phyloP scores from a whole-genome alignment of 2,113 vertebrate species.

The Recurvirostra avosetta region DNA sequence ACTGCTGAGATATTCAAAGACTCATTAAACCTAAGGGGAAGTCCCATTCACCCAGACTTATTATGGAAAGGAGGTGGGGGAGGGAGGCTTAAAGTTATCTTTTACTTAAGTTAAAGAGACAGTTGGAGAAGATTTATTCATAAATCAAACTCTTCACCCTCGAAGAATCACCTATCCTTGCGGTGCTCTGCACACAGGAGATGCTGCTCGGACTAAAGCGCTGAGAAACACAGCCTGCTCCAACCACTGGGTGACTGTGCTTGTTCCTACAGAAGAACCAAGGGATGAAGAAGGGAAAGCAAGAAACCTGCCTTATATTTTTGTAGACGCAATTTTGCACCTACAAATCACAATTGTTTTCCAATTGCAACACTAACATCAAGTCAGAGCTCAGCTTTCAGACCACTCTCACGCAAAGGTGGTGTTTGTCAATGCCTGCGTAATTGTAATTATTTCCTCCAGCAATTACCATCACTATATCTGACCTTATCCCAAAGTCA shows the following conservation, averaged over 20 bases:
- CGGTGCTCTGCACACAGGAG: background rate
- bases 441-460: background rate
- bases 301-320: background rate
- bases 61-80: background rate
- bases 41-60: background rate
- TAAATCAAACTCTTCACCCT: background rate
- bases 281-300: background rate
- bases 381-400: background rate
- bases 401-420: background rate
- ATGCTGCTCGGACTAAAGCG: background rate
- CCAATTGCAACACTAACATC: background rate
- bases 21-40: background rate
- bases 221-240: background rate
- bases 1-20: background rate
- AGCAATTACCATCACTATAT: background rate
- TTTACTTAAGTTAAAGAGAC: background rate
- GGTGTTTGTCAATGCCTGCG: background rate
- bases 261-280: background rate
- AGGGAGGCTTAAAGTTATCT: background rate
- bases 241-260: accelerated
- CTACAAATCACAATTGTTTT: background rate
- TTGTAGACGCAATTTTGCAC: background rate
- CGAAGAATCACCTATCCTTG: accelerated
- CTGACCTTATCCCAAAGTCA: background rate
- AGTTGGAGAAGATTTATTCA: background rate